Base-by-base conservation (phyloP, 2,113 vertebrate genomes). In the Odontophorus gujanensis region DNA sequence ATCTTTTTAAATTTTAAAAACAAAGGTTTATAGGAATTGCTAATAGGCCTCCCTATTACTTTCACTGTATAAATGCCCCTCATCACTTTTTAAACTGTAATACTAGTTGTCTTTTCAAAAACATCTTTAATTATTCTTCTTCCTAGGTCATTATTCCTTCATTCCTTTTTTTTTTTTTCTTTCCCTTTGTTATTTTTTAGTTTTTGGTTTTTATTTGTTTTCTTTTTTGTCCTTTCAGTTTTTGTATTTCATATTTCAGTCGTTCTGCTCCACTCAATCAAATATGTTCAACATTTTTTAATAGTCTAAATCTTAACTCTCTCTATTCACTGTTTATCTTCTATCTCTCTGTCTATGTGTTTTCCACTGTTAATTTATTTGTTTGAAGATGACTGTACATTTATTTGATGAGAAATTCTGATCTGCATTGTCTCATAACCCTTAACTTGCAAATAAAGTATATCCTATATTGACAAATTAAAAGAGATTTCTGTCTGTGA, bases 381-480 rank as follows among this genome's bases (percentile, higher is more conserved):
- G 11, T 45, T 93, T 81, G 34, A 90, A 38, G 34, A 79, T 79
- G 34, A 81, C 21, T 90, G 10, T 51, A 40, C 36, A 16, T 58
- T 90, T 43, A 59, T 95, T 72, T 80, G 43, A 84, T 63, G 28
- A 71, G 48, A 43, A 73, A 79, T 5, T 74, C n/a, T 40, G 2
- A 2, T 50, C 57, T 93, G 30, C 28, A 80, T 80, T 93, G 48
- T 75, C 32, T 92, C 34, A n/a, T 77, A 65, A 8, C 13, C 77
- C 47, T 86, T 81, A 81, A 38, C 9, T 88, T 89, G 26, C 48
- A 94, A 90, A 72, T 32, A 93, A 90, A 93, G 6, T 9, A 32
- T 71, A 67, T 26, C 26, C 34, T 88, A n/a, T 42, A 87, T 17
- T 50, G 40, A 77, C 48, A 86, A 81, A 90, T 43, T 16, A 15